These are phyloP conservation scores for Triops longicaudatus DNA, from an alignment of 1,140 invertebrate genomes.

Conservation along the genomic window DNA sequence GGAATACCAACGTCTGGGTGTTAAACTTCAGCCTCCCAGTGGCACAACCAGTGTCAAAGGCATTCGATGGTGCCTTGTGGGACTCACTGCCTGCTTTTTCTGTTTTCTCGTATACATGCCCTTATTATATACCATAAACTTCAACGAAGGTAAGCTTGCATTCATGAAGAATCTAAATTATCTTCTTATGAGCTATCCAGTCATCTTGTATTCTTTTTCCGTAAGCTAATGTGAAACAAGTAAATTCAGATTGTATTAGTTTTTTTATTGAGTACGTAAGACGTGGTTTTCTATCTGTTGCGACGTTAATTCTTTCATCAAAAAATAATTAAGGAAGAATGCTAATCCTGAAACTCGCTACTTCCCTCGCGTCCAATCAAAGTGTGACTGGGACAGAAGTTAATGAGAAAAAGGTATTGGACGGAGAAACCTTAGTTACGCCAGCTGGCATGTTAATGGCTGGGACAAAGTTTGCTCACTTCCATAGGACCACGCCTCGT, in stretches of 20 bases:
- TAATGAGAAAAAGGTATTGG: background rate
- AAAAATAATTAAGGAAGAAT: background rate
- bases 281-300: too few relatives aligned
- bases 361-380: background rate
- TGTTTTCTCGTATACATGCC: background rate
- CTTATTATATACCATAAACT: background rate
- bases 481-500: background rate
- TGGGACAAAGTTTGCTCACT: background rate
- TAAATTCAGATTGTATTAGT: too few relatives aligned
- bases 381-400: background rate
- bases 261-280: too few relatives aligned
- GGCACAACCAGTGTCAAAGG: background rate
- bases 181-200: too few relatives aligned
- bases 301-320: too few relatives aligned
- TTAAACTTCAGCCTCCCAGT: background rate
- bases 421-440: background rate
- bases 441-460: background rate
- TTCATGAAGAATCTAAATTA: background rate
- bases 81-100: conserved; percentile 11
- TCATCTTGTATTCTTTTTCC: background rate
- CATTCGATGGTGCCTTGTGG: background rate
- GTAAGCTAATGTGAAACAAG: background rate
- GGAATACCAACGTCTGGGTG: background rate
- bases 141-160: background rate
- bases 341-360: background rate